Evolutionary conservation across 2,113 vertebrate species (phyloP), one percentile per base, ranked within the genome.

Genomic region (Myrmecobius fasciatus): DNA sequence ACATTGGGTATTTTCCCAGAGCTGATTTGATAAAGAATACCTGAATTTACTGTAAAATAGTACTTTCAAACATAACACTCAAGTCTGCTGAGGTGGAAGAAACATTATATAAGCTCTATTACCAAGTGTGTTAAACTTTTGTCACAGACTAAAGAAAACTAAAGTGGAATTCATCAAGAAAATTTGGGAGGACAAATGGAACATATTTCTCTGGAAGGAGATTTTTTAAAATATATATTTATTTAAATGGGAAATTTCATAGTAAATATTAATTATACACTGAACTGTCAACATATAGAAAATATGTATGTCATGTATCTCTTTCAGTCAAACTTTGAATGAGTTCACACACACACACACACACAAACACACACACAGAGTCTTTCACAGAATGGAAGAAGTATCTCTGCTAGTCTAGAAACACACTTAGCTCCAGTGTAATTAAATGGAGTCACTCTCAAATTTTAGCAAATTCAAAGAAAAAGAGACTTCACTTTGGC

Each of bases 11-110:
- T 91, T 93, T 94, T 96, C 95, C 43, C 60, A 53, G 49, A 51
- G 92, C 91, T 95, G 49, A 95, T 91, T 96, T 90, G 94, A 92
- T 94, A 95, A 92, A 96, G 26, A 91, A 95, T 52, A 49, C 92
- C 91, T 96, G 53, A 46, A 48, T 95, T 51, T 43, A 88, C 47
- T 47, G 53, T 52, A 48, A 36, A 52, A 92, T 91, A 53, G 26
- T 91, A 22, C 52, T 93, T 52, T 90, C 26, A 56, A 67, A 88
- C 92, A 97, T 89, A 36, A 67, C 91, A 60, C 26, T 25, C 46
- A 95, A 95, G 92, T 51, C 2, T 67, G 36, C 43, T 89, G 89
- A 92, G 60, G 94, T 94, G n/a, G 48, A 93, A 93, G 46, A 94
- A 94, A 47, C 67, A 43, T 83, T 56, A 91, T 67, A 36, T 75